Percentiles rank a stretch among this genome's conserved stretches.
phyloP scores from a whole-genome alignment of 2,888 invertebrate species.

The Antheraea yamamai region DNA sequence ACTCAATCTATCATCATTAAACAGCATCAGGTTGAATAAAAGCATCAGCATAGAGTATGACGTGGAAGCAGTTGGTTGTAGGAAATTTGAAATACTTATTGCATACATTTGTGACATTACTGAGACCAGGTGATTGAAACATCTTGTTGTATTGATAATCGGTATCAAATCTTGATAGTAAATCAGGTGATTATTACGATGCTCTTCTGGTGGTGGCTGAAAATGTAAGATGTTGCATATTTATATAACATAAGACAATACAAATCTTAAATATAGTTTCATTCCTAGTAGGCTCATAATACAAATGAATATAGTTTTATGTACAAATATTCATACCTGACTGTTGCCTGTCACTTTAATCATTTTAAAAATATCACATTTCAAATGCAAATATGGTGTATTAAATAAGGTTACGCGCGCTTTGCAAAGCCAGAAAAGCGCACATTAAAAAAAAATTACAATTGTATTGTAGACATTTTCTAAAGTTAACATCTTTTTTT shows the following conservation, averaged over 20 bases:
- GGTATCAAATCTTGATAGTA: slow-evolving; percentile 72
- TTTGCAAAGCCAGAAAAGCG: no score
- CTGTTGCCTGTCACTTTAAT: no score
- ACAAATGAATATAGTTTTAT: no score
- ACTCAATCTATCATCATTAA: slow-evolving; percentile 50
- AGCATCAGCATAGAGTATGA: slow-evolving; percentile 59
- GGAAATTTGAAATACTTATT: slow-evolving; percentile 53
- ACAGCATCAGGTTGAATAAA: slow-evolving; percentile 60
- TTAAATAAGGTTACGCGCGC: no score
- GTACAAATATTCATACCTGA: neutral
- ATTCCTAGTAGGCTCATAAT: no score
- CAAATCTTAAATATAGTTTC: no score
- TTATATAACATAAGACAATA: neutral
- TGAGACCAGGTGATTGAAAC: slow-evolving; percentile 43
- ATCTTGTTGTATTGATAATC: slow-evolving; percentile 45
- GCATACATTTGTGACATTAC: slow-evolving; percentile 46
- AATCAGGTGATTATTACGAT: slow-evolving; percentile 52
- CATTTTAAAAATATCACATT: no score
- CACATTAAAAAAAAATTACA: no score
- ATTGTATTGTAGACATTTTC: no score
- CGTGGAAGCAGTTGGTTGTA: slow-evolving; percentile 53
- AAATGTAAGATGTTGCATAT: slow-evolving; percentile 23
- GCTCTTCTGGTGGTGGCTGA: slow-evolving; percentile 58
- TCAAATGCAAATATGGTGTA: no score
- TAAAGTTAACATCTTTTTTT: no score